Conservation (phyloP, 2,888 invertebrate species). For the Pristionchus maxplancki region DNA sequence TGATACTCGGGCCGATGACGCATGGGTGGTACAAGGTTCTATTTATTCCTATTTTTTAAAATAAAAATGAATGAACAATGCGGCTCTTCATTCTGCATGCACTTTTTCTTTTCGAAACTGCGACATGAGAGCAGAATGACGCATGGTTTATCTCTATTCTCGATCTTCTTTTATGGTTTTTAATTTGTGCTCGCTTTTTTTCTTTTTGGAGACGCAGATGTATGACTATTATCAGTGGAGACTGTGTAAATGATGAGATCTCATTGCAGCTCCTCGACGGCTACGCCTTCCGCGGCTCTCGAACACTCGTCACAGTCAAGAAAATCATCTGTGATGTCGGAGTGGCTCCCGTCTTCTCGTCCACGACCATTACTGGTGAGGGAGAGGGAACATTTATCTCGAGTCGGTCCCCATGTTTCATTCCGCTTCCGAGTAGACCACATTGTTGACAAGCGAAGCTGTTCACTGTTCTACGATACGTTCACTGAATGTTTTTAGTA, state of each 20-base stretch:
- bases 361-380: constrained; percentile 49
- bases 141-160: too few species aligned
- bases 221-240: too few species aligned
- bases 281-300: constrained; percentile 36
- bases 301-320: constrained; percentile 11
- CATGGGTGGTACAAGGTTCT: constrained; percentile 30
- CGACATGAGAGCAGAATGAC: too few species aligned
- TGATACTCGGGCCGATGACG: constrained; percentile 49
- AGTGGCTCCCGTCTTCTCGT: constrained; percentile 45
- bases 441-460: not conserved
- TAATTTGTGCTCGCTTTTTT: too few species aligned
- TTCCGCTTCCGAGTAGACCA: not conserved
- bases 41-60: not conserved
- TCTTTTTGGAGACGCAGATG: too few species aligned
- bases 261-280: constrained; percentile 32
- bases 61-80: not conserved
- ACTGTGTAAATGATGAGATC: too few species aligned
- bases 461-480: too few species aligned
- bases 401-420: not conserved
- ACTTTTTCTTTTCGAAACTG: not conserved
- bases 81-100: too few species aligned
- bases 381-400: not conserved
- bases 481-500: not conserved
- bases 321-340: constrained; percentile 38
- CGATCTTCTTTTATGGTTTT: too few species aligned